Evolutionary conservation across 2,888 invertebrate genomes (phyloP).

Genomic region (Archips xylosteana): DNA sequence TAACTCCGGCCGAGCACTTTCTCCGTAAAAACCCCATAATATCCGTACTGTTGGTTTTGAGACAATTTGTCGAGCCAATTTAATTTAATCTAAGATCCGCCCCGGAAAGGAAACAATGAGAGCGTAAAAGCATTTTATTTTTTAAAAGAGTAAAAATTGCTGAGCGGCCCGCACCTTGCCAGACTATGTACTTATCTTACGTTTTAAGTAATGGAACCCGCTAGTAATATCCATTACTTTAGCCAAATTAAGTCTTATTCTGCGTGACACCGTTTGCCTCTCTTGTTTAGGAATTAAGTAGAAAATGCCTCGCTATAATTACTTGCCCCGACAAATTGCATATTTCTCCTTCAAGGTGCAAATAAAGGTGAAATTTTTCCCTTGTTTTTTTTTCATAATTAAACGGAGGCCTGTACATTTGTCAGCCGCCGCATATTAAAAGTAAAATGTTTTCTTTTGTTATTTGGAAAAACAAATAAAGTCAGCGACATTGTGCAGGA

Average conservation of each 20-base stretch:
- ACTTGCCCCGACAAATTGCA: slow-evolving; percentile 61
- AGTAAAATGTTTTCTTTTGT: slow-evolving; percentile 35
- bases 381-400: slow-evolving; percentile 38
- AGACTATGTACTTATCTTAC: slow-evolving; percentile 58
- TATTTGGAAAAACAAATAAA: slow-evolving; percentile 11
- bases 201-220: slow-evolving; percentile 61
- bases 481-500: neutral
- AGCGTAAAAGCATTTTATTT: slow-evolving; percentile 45
- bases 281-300: slow-evolving; percentile 68
- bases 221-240: slow-evolving; percentile 70
- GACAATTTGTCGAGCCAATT: slow-evolving; percentile 39
- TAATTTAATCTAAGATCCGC: slow-evolving; percentile 41
- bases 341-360: slow-evolving; percentile 49
- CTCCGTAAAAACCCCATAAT: slow-evolving; percentile 28
- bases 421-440: slow-evolving; percentile 29
- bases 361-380: slow-evolving; percentile 28
- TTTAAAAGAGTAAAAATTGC: slow-evolving; percentile 54
- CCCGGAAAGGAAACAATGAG: slow-evolving; percentile 25
- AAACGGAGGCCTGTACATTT: slow-evolving; percentile 34
- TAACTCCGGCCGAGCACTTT: slow-evolving; percentile 18
- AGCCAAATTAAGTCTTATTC: slow-evolving; percentile 75
- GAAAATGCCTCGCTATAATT: slow-evolving; percentile 57
- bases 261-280: slow-evolving; percentile 73
- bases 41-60: slow-evolving; percentile 38
- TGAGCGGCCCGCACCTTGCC: slow-evolving; percentile 44